A percentile compares a stretch with the other conserved stretches of the same genome.
Conservation (phyloP, 37 sponge, comb jelly and placozoan species). For the Spongilla lacustris region DNA sequence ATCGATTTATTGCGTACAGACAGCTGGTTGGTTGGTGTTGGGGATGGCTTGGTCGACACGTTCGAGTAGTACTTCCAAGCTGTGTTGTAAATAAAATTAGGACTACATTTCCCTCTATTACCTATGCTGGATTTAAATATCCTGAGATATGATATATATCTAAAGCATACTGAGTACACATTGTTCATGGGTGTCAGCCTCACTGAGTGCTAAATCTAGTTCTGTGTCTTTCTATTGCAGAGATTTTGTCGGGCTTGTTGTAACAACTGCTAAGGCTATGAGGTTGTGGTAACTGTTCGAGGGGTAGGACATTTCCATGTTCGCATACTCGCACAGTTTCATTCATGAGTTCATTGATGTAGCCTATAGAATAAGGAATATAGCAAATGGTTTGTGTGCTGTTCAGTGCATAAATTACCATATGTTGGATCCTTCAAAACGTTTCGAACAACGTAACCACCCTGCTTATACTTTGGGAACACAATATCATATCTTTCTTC, state of each 20-base stretch:
- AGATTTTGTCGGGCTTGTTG: conserved; percentile 33
- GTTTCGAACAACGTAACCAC: conserved; percentile 48
- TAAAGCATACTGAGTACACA: conserved; percentile 2
- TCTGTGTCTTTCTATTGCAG: conserved; percentile 24
- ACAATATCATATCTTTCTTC: conserved; percentile 27
- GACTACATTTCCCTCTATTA: conserved; percentile 10
- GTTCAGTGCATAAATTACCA: not conserved
- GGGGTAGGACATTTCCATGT: not conserved
- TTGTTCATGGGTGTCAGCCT: not conserved
- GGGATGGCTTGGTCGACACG: conserved; percentile 39
- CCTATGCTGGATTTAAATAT: conserved; percentile 39
- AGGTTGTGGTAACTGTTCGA: not conserved
- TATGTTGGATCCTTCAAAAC: conserved; percentile 20
- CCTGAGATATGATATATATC: conserved; percentile 3
- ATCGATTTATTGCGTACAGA: conserved; percentile 24
- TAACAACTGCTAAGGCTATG: conserved; percentile 13
- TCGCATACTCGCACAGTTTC: conserved; percentile 3
- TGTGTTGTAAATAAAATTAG: conserved; percentile 2
- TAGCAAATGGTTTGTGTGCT: not conserved
- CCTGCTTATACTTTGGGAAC: conserved; percentile 40
- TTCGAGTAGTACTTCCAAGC: conserved; percentile 3
- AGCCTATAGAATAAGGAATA: conserved; percentile 13
- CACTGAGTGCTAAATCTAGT: conserved; percentile 12
- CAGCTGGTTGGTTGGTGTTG: conserved; percentile 37
- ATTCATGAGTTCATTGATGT: conserved; percentile 25